phyloP scores from a whole-genome alignment of 2,888 invertebrate genomes.

The Acanthosepion lycidas region DNA sequence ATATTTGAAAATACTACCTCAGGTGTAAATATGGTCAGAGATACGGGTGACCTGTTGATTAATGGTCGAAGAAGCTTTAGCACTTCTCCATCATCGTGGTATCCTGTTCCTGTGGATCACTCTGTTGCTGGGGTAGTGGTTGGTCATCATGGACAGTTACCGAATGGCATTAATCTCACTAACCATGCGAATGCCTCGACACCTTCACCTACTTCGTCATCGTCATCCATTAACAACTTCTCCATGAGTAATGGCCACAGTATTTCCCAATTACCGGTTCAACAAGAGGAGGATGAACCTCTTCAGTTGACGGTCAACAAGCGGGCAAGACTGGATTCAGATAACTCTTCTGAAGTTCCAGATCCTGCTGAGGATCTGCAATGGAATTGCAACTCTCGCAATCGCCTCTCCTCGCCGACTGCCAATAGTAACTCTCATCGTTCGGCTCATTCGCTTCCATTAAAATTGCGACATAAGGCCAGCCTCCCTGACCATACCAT shows the following conservation, averaged over 20 bases:
- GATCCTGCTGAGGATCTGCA: not conserved
- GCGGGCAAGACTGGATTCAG: slow-evolving; percentile 52
- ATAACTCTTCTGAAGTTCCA: not conserved
- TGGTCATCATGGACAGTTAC: not conserved
- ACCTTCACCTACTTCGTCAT: slow-evolving; percentile 47
- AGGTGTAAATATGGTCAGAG: slow-evolving; percentile 23
- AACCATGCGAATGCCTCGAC: slow-evolving; percentile 53
- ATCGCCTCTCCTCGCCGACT: slow-evolving; percentile 53
- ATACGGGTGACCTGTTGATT: not conserved
- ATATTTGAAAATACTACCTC: slow-evolving; percentile 44
- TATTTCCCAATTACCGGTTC: not conserved
- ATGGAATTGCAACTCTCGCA: slow-evolving; percentile 52
- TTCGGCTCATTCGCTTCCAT: slow-evolving; percentile 55
- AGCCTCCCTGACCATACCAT: slow-evolving; percentile 54
- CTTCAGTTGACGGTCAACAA: slow-evolving; percentile 57
- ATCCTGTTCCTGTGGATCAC: not conserved
- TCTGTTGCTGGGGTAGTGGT: slow-evolving; percentile 11
- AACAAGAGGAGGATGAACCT: slow-evolving; percentile 55
- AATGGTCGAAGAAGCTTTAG: not conserved
- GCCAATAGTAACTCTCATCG: slow-evolving; percentile 49
- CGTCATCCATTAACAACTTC: slow-evolving; percentile 48
- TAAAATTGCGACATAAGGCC: slow-evolving; percentile 66
- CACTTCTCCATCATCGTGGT: slow-evolving; percentile 24
- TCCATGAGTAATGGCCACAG: not conserved
- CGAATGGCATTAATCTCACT: slow-evolving; percentile 49